These are phyloP conservation scores for Metacarcinus magister DNA, from an alignment of 2,888 invertebrate genomes.

Conservation along the genomic window DNA sequence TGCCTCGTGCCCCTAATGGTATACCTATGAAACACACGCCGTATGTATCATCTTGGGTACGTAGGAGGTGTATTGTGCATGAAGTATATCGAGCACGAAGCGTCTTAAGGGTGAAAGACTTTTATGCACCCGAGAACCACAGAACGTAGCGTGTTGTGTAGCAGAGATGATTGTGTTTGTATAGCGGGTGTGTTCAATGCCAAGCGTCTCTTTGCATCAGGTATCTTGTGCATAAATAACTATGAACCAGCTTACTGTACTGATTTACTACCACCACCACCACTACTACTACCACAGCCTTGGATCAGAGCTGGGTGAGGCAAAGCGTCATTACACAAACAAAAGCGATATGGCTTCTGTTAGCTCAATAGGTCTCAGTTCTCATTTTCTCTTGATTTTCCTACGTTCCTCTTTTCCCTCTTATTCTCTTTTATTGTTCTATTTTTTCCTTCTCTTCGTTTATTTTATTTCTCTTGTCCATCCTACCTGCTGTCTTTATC, in stretches of 20 bases:
- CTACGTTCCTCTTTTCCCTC: not conserved
- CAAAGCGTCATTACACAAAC: no score
- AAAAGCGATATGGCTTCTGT: not conserved
- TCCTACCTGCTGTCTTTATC: no score
- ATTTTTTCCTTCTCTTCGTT: no score
- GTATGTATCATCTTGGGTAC: not conserved
- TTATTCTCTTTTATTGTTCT: not conserved
- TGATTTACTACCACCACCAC: not conserved
- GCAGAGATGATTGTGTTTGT: not conserved
- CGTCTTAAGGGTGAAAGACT: not conserved
- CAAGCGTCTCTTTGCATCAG: not conserved
- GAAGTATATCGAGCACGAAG: not conserved
- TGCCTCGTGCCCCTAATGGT: not conserved
- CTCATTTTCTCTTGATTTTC: not conserved
- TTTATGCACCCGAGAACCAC: not conserved
- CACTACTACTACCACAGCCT: not conserved
- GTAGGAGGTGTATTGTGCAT: conserved; percentile 4
- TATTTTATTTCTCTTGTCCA: no score
- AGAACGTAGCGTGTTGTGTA: not conserved
- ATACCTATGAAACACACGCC: not conserved
- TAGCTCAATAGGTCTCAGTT: not conserved
- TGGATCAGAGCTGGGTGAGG: no score
- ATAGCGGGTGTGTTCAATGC: not conserved
- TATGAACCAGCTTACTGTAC: not conserved
- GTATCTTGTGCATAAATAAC: conserved; percentile 17